Evolutionary conservation across 2,888 invertebrate species (phyloP), one percentile per base, ranked within the genome.

Genomic region (Drosophila ustulata): DNA sequence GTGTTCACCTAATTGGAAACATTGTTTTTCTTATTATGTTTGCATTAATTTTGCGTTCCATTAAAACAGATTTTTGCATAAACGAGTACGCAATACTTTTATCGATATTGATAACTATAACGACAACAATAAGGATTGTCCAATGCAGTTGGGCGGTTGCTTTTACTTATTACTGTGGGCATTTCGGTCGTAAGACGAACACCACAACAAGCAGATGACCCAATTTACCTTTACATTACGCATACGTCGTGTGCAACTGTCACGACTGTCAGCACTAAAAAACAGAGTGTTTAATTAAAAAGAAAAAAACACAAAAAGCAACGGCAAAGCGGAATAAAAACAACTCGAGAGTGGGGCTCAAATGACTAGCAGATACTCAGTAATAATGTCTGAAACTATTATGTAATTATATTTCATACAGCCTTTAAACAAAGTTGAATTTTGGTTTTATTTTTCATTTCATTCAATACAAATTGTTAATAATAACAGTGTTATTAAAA

Each of bases 221-320:
- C 66, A 66, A 68, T 76, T 63, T 58, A 50, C 13, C 45, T 43
- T 62, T 30, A 66, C 61, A 66, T 71, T 80, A 63, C 80, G 56
- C 68, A 78, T 78, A 80, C 77, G 78, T 63, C 59, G 46, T 49
- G 65, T 68, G 56, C 57, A 70, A 68, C 59, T 56, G 80, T 51
- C 74, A 61, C 71, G 65, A 61, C 66, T 75, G 80, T 66, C 80
- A 55, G 75, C 76, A 46, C 53, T 41, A 45, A 68, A 80, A 70
- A 62, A 28, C 56, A 58, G 50, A 71, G 68, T 61, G 66, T 66
- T 57, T 84, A 89, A 84, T 84, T 89, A 87, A 80, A 80, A 72
- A 32, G 43, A 49, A 47, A 64, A 49, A 47, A 64, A 66, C 51
- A 43, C 51, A 52, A 46, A 50, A 50, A 56, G 46, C 28, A 25